Evolutionary conservation across 2,888 invertebrate species (phyloP).

Genomic region (Diarsia brunnea): DNA sequence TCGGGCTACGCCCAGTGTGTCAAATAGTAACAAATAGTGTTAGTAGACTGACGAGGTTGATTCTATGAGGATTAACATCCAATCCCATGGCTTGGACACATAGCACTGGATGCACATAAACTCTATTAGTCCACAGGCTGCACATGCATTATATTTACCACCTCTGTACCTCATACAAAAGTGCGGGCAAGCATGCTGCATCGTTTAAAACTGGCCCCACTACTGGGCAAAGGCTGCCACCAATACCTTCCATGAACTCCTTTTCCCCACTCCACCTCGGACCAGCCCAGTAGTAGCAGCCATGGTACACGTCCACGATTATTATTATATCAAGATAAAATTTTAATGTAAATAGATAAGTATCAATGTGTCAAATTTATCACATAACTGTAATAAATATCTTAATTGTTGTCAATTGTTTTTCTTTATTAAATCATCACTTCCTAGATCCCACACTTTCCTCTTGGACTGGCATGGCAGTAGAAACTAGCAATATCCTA

Average conservation of each 20-base stretch:
- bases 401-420: not conserved
- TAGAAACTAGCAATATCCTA: not conserved
- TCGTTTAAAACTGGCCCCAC: not conserved
- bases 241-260: not conserved
- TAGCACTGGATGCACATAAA: no score
- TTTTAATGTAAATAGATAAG: not conserved
- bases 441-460: not conserved
- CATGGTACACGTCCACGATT: not conserved
- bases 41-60: not conserved
- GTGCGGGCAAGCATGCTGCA: not conserved
- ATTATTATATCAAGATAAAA: not conserved
- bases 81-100: not conserved
- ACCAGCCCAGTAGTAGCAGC: not conserved
- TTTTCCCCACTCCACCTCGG: not conserved
- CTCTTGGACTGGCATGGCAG: not conserved
- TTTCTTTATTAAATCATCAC: not conserved
- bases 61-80: not conserved
- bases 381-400: not conserved
- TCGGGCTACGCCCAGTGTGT: not conserved
- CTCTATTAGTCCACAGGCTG: no score
- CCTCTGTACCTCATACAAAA: no score
- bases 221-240: not conserved
- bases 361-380: not conserved
- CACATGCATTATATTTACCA: no score
- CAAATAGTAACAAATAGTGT: not conserved